Evolutionary conservation across 1,140 invertebrate genomes (phyloP).

Genomic region (Acromyrmex charruanus): DNA sequence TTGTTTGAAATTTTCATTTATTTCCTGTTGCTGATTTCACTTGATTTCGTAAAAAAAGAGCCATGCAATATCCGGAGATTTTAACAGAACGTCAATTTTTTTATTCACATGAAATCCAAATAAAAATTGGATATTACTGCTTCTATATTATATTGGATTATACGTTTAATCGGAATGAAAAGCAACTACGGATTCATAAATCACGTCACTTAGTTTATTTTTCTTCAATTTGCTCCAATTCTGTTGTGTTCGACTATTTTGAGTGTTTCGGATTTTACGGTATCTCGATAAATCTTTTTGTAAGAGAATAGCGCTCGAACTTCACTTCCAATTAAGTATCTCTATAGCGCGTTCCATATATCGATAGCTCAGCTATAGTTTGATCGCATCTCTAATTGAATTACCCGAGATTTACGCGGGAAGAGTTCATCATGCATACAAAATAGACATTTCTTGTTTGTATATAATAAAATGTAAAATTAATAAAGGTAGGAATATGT

Average conservation of each 20-base stretch:
- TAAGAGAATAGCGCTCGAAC: conserved; percentile 33
- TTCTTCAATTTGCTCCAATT: conserved; percentile 45
- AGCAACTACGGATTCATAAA: conserved; percentile 32
- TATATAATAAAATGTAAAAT: conserved; percentile 7
- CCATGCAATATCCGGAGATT: neutral
- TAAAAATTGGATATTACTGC: neutral
- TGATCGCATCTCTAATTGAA: conserved; percentile 59
- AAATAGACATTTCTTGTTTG: neutral
- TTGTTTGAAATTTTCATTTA: neutral
- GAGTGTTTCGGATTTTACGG: conserved; percentile 16
- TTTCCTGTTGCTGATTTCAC: neutral
- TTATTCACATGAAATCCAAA: neutral
- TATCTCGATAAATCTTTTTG: conserved; percentile 53
- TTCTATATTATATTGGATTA: conserved; percentile 25
- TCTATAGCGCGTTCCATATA: conserved; percentile 31
- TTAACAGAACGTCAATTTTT: conserved; percentile 22
- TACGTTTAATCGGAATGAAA: conserved; percentile 6
- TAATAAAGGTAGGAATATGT: neutral
- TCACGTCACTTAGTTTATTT: conserved; percentile 41
- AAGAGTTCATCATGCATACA: conserved; percentile 17
- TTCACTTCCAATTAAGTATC: conserved; percentile 59
- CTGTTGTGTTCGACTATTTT: conserved; percentile 3
- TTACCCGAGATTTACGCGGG: conserved; percentile 45
- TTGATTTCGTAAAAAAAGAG: neutral
- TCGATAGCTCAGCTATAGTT: conserved; percentile 37